Conservation (phyloP, 2,797 vertebrate genomes). For the Euphonia xanthogaster region DNA sequence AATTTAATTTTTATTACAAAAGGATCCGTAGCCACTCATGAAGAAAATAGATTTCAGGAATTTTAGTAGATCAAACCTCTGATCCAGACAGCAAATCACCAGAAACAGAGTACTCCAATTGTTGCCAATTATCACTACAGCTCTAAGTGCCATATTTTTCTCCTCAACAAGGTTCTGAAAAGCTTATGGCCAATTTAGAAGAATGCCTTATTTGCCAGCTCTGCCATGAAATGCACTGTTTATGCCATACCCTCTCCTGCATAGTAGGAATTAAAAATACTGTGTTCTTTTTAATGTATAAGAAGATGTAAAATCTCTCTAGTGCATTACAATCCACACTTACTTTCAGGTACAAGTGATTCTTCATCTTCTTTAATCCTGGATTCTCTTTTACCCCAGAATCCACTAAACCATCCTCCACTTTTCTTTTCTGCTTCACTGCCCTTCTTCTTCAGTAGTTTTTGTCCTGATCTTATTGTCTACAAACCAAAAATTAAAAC, state of each 20-base stretch:
- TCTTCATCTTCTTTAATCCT: constrained; percentile 89
- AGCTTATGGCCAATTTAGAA: neutral
- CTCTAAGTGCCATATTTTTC: neutral
- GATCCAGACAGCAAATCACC: neutral
- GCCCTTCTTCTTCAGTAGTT: constrained; percentile 83
- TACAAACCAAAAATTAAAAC: constrained; percentile 52
- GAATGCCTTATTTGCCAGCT: neutral
- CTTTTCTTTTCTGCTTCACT: constrained; percentile 80
- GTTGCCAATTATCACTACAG: neutral
- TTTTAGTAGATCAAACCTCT: neutral
- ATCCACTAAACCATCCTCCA: constrained; percentile 87
- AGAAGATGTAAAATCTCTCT: neutral
- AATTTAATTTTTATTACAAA: neutral
- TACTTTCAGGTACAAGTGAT: constrained; percentile 80
- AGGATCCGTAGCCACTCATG: neutral
- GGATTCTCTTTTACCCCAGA: constrained; percentile 86
- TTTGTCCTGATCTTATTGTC: constrained; percentile 91
- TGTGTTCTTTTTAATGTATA: neutral
- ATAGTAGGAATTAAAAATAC: neutral
- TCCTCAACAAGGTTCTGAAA: neutral
- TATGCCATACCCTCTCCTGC: neutral
- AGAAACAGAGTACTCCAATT: neutral
- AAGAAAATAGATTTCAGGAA: neutral
- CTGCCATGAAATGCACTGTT: neutral
- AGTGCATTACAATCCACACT: neutral